These are phyloP conservation scores for Amblyjoppa proteus DNA, from an alignment of 2,888 invertebrate species.

Conservation along the genomic window DNA sequence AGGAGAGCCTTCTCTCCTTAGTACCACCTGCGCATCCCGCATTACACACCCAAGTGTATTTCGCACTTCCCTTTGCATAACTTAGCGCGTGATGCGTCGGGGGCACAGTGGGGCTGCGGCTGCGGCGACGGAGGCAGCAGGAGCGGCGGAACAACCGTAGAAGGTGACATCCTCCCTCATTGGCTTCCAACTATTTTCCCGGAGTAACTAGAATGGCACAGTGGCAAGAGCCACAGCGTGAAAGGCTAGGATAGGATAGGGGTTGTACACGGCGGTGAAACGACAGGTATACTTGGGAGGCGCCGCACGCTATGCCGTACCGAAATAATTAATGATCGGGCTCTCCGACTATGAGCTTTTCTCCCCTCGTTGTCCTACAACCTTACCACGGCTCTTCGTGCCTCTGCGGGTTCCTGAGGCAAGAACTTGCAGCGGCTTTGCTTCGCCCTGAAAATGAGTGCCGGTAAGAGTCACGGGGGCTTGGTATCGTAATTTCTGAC, in stretches of 20 bases:
- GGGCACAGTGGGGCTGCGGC: conserved; percentile 24
- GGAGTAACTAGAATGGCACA: conserved; percentile 30
- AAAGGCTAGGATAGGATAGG: not conserved
- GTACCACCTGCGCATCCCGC: conserved; percentile 68
- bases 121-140: conserved; percentile 12
- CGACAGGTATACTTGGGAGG: not conserved
- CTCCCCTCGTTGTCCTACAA: conserved; percentile 22
- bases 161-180: conserved; percentile 49
- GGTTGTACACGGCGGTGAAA: conserved; percentile 1
- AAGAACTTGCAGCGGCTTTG: not conserved
- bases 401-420: not conserved
- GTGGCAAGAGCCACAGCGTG: conserved; percentile 19
- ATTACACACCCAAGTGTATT: conserved; percentile 68
- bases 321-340: conserved; percentile 47
- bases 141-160: conserved; percentile 44
- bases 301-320: conserved; percentile 20
- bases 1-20: conserved; percentile 61
- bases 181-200: conserved; percentile 36
- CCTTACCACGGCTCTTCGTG: conserved; percentile 11
- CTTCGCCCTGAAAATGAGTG: no score
- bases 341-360: conserved; percentile 40
- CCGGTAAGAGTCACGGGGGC: not conserved
- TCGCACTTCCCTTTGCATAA: conserved; percentile 70
- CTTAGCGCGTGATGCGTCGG: conserved; percentile 62
- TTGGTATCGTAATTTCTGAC: not conserved